phyloP scores from a whole-genome alignment of 2,888 invertebrate species.

The Drosophila nigricruria region DNA sequence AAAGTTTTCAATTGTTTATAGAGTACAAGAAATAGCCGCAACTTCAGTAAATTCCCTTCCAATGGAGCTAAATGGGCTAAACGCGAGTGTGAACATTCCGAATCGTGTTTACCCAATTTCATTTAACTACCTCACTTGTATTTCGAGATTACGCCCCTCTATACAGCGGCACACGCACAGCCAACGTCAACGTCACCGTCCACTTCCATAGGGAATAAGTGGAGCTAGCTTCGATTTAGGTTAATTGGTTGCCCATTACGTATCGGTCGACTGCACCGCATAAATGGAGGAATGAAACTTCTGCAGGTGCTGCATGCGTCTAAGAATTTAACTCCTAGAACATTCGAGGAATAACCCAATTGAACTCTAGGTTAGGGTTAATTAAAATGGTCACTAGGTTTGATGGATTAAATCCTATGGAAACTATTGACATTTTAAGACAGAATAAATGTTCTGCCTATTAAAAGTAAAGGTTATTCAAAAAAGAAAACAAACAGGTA shows the following conservation, averaged over 20 bases:
- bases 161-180: constrained; percentile 56
- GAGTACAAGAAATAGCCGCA: constrained; percentile 64
- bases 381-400: constrained; percentile 45
- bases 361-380: constrained; percentile 3
- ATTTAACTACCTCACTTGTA: constrained; percentile 47
- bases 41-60: constrained; percentile 9
- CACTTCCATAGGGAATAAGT: constrained; percentile 18
- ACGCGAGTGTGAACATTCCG: constrained; percentile 47
- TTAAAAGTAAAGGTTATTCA: no score
- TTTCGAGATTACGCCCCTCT: constrained; percentile 35
- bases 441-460: no score
- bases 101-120: constrained; percentile 72
- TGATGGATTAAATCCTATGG: constrained; percentile 35
- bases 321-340: constrained; percentile 38
- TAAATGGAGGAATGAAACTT: constrained; percentile 46
- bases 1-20: constrained; percentile 80
- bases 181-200: constrained; percentile 18
- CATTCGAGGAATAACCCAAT: not conserved
- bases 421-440: constrained; percentile 5
- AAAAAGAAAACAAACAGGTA: no score
- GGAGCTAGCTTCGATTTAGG: constrained; percentile 59
- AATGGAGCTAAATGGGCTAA: not conserved
- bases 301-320: constrained; percentile 60
- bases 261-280: constrained; percentile 40
- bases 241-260: constrained; percentile 73